phyloP scores from a whole-genome alignment of 2,888 invertebrate species.

The Meganola albula region DNA sequence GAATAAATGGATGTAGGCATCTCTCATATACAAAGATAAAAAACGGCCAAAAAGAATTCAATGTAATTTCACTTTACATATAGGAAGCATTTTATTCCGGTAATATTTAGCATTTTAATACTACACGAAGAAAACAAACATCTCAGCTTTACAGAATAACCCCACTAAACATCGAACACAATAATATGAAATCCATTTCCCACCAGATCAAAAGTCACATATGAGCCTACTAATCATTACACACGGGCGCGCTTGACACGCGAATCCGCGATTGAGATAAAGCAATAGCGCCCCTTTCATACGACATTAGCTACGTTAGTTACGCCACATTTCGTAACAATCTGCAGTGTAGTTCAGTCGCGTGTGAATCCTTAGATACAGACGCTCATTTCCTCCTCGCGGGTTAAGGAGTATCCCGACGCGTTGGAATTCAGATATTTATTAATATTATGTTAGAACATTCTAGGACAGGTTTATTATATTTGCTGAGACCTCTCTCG shows the following conservation, averaged over 20 bases:
- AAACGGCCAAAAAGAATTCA: neutral
- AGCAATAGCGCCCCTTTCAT: constrained; percentile 72
- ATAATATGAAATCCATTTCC: neutral
- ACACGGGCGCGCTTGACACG: constrained; percentile 38
- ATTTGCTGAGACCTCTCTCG: too few species aligned
- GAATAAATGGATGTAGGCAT: neutral
- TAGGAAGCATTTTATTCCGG: neutral
- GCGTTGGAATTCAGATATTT: too few species aligned
- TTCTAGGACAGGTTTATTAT: too few species aligned
- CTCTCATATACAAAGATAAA: neutral
- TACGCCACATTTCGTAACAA: constrained; percentile 75
- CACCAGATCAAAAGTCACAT: constrained; percentile 29
- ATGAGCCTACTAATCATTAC: constrained; percentile 42
- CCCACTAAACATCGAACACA: neutral
- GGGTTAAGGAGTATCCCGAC: too few species aligned
- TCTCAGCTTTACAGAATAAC: neutral
- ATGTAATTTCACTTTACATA: neutral
- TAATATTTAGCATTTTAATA: neutral
- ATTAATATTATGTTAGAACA: too few species aligned
- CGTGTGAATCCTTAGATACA: constrained; percentile 78
- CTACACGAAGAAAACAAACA: neutral
- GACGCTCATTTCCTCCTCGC: constrained; percentile 68
- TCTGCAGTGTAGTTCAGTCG: constrained; percentile 65
- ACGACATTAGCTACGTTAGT: constrained; percentile 76
- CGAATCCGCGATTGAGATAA: constrained; percentile 59